Conservation (phyloP, 2,113 vertebrate species). For the Cebus imitator region DNA sequence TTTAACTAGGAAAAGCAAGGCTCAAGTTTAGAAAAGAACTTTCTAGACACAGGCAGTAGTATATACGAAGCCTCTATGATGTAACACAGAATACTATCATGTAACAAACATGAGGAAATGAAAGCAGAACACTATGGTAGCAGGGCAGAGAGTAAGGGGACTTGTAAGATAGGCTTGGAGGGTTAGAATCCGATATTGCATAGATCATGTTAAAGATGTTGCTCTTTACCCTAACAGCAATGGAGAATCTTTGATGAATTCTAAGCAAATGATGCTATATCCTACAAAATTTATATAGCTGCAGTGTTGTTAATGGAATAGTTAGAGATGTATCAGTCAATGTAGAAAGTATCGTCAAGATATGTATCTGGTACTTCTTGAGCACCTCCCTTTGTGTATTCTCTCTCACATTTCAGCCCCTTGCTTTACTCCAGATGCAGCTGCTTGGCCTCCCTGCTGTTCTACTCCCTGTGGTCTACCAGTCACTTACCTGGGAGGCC, state of each 20-base stretch:
- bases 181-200: background rate
- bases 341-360: background rate
- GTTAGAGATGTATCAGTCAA: background rate
- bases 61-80: background rate
- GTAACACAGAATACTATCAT: background rate
- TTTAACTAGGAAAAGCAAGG: background rate
- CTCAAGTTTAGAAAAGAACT: background rate
- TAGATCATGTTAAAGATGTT: background rate
- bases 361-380: background rate
- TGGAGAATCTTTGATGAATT: background rate
- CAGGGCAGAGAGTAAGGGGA: background rate
- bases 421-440: background rate
- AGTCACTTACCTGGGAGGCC: background rate
- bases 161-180: background rate
- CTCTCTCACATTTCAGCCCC: background rate
- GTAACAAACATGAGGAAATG: background rate
- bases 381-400: background rate
- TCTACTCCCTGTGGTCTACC: background rate
- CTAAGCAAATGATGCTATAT: background rate
- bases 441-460: background rate
- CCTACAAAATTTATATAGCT: background rate
- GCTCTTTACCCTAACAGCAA: background rate
- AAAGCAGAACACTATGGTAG: background rate
- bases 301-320: background rate
- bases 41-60: background rate